These are phyloP conservation scores for Trachemys scripta DNA, from an alignment of 2,113 vertebrate genomes.

Conservation along the genomic window DNA sequence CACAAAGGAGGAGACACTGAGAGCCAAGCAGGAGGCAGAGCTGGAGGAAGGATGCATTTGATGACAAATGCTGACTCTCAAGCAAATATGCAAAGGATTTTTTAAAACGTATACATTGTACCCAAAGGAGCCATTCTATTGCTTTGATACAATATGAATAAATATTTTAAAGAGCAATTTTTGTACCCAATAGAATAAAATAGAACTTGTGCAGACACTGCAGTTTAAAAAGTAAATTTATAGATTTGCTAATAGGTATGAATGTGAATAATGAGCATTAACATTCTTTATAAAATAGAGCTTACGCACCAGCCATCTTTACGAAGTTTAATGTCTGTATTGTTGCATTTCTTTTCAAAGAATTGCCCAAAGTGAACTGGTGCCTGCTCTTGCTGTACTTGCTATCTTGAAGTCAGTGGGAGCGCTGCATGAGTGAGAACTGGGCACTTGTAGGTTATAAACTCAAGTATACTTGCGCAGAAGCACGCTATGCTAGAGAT, in stretches of 20 bases:
- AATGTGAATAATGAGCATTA: not conserved
- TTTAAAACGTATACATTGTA: not conserved
- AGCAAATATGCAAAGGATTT: not conserved
- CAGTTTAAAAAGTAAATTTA: not conserved
- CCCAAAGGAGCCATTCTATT: not conserved
- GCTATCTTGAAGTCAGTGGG: too few species aligned
- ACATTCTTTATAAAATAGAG: not conserved
- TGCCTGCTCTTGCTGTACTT: too few species aligned
- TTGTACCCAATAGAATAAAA: not conserved
- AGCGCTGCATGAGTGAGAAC: not conserved
- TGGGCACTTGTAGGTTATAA: not conserved
- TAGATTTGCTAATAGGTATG: not conserved
- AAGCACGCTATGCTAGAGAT: not conserved
- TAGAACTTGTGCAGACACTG: not conserved
- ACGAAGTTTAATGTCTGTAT: not conserved
- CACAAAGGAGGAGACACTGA: not conserved
- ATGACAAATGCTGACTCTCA: not conserved
- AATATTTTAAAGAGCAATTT: not conserved
- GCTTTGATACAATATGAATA: not conserved
- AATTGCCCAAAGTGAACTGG: not conserved
- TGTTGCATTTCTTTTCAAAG: not conserved
- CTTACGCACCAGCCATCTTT: not conserved
- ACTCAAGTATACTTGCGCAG: not conserved
- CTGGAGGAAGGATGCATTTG: not conserved
- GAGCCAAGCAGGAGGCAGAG: not conserved